Evolutionary conservation across 2,113 vertebrate species (phyloP).

Genomic region (Agelaius tricolor): DNA sequence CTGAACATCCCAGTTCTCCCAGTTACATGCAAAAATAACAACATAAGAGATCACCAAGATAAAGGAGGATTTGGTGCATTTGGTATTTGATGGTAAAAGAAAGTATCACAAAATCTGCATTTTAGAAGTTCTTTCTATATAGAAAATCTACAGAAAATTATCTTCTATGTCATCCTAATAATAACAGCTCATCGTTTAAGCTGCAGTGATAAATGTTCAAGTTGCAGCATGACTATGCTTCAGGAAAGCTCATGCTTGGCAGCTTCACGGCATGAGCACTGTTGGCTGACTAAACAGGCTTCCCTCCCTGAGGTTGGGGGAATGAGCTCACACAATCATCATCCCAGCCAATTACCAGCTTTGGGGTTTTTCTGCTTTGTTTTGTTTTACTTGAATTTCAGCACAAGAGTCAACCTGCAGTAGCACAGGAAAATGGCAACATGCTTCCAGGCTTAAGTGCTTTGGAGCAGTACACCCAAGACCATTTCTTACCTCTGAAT

Average conservation of each 20-base stretch:
- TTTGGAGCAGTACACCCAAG: not conserved
- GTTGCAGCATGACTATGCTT: slow-evolving; percentile 21
- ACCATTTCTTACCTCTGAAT: not conserved
- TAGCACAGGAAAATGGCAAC: not conserved
- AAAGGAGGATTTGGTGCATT: not conserved
- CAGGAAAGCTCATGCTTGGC: slow-evolving; percentile 33
- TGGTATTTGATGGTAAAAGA: not conserved
- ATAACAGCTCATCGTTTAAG: not conserved
- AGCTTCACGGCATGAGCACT: not conserved
- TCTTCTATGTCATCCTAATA: not conserved
- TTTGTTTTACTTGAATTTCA: not conserved
- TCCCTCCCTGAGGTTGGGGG: not conserved
- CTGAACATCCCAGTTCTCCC: not conserved
- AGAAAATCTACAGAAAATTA: not conserved
- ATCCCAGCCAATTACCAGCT: slow-evolving; percentile 1
- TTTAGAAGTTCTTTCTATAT: not conserved
- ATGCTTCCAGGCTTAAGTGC: not conserved
- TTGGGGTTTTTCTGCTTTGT: not conserved
- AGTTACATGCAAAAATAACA: not conserved
- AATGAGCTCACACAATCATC: slow-evolving; percentile 40
- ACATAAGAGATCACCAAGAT: not conserved
- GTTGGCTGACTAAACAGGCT: slow-evolving; percentile 41
- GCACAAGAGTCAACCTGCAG: slow-evolving; percentile 6
- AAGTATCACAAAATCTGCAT: not conserved
- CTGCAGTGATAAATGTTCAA: not conserved